These are phyloP conservation scores for Drosophila infuscata DNA, from an alignment of 2,888 invertebrate species.

Conservation along the genomic window DNA sequence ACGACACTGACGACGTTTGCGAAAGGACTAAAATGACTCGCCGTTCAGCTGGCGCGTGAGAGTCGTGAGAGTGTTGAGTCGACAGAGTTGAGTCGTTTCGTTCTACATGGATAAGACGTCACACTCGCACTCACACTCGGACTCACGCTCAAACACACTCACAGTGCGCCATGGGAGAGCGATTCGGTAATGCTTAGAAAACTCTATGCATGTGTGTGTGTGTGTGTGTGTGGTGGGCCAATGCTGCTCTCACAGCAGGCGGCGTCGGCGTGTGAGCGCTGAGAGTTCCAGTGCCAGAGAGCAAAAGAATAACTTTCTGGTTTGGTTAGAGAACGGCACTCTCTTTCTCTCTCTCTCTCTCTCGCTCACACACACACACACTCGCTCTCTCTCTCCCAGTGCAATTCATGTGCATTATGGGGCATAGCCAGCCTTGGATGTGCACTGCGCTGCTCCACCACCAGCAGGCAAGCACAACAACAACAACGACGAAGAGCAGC, in stretches of 20 bases:
- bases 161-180: constrained; percentile 53
- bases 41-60: constrained; percentile 53
- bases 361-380: background rate
- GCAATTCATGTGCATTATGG: constrained; percentile 68
- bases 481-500: constrained; percentile 33
- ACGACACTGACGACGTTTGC: constrained; percentile 82
- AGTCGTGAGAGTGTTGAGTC: constrained; percentile 48
- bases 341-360: background rate
- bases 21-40: constrained; percentile 82
- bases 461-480: constrained; percentile 17
- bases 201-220: constrained; percentile 24
- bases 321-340: constrained; percentile 33
- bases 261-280: constrained; percentile 70
- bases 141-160: constrained; percentile 37
- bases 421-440: constrained; percentile 42
- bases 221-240: constrained; percentile 32
- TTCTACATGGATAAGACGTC: constrained; percentile 67
- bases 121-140: constrained; percentile 44
- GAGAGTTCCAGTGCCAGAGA: constrained; percentile 35
- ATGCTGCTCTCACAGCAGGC: constrained; percentile 56
- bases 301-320: constrained; percentile 11
- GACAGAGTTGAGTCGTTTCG: constrained; percentile 41
- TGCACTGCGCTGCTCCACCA: constrained; percentile 46
- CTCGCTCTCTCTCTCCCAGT: background rate
- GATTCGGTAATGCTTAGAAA: constrained; percentile 64